Evolutionary conservation across 2,888 invertebrate genomes (phyloP), one percentile per base, ranked within the genome.

Genomic region (Drosophila colorata): DNA sequence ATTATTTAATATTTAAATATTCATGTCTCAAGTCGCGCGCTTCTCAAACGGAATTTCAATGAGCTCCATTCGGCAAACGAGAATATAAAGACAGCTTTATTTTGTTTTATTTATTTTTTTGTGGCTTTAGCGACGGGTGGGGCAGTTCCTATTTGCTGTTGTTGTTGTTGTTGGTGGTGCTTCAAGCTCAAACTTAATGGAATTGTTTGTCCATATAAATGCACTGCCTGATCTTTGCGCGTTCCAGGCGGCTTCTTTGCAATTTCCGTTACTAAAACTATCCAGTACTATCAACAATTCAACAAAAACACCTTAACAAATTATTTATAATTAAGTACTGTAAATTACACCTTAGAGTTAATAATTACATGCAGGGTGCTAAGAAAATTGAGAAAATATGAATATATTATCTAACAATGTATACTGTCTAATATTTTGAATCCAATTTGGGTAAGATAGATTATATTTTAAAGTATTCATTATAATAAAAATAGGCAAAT

Each of bases 1-100:
- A 56, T 80, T 83, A 67, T 65, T 69, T 49, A 75, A 75, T 58
- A 75, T 72, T 81, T 75, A 72, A 74, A 74, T 67, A 85, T 81
- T 71, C 76, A 71, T 65, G 68, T 46, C 64, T 58, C 43, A 47
- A 59, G 53, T 25, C 25, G 49, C 8, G 35, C 41, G 65, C 16
- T 51, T 44, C 48, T 63, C 58, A 48, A 41, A 16, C 43, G 43
- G 87, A 86, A 83, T 71, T 56, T 44, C 51, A 71, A 80, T 69
- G 58, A 68, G 59, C 25, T 33, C 13, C 11, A 48, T 52, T 40
- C 35, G 20, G 35, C 8, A 47, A 33, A n/a, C n/a, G 44, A 56
- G 70, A 57, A 57, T 61, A 47, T 44, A 65, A 69, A 69, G 60
- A 44, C 69, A 31, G 31, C 16, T 31, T 20, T 41, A 41, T 20